phyloP scores from a whole-genome alignment of 2,797 vertebrate genomes.

The Clarias platycephalus region DNA sequence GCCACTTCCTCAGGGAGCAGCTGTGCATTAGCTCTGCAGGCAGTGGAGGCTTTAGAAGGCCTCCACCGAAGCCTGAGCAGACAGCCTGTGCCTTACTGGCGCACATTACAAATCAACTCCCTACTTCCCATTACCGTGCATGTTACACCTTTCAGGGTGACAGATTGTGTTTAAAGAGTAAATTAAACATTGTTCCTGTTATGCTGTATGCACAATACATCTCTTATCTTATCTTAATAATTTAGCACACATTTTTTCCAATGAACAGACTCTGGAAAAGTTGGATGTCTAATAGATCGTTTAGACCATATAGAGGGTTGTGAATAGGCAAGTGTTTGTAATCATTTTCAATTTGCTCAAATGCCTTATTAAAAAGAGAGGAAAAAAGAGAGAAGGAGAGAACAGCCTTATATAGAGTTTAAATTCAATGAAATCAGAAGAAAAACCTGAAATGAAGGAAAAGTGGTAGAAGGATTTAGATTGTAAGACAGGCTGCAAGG shows the following conservation, averaged over 20 bases:
- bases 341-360: background rate
- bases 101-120: slow-evolving; percentile 8
- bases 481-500: background rate
- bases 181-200: slow-evolving; percentile 1
- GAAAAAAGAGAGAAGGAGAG: background rate
- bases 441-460: slow-evolving; percentile 4
- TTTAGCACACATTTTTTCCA: background rate
- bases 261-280: background rate
- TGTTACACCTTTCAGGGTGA: background rate
- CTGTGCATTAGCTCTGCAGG: slow-evolving; percentile 55
- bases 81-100: slow-evolving; percentile 20
- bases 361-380: background rate
- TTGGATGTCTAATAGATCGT: background rate
- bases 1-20: slow-evolving; percentile 46
- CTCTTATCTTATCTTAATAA: background rate
- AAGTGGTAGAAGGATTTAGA: background rate
- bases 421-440: background rate
- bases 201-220: background rate
- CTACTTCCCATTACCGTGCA: background rate
- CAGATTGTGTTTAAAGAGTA: slow-evolving; percentile 6
- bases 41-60: slow-evolving; percentile 38
- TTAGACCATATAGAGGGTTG: background rate
- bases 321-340: background rate
- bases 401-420: background rate
- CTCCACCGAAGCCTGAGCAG: slow-evolving; percentile 36